These are phyloP conservation scores for Colinus virginianus DNA, from an alignment of 2,113 vertebrate genomes.

Conservation along the genomic window DNA sequence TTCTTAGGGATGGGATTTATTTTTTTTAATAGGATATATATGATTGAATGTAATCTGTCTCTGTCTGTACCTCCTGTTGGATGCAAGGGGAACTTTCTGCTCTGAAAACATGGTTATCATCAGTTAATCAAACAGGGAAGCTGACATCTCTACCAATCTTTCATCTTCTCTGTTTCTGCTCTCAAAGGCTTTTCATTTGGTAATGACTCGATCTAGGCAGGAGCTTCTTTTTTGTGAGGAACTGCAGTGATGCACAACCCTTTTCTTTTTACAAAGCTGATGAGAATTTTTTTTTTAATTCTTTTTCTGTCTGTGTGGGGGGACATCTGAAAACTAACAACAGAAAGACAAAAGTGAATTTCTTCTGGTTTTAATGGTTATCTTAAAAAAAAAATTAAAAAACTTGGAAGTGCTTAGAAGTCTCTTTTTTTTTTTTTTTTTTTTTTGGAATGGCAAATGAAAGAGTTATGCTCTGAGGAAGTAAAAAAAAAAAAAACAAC, in stretches of 20 bases:
- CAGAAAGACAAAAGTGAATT: background rate
- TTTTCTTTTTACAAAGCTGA: background rate
- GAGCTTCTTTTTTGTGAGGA: background rate
- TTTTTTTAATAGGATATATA: background rate
- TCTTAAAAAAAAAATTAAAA: background rate
- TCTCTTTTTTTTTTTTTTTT: constrained; percentile 5
- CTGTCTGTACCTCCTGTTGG: background rate
- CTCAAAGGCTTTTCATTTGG: background rate
- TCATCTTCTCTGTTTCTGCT: background rate
- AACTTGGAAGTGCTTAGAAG: background rate
- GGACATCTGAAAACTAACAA: background rate
- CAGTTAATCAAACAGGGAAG: background rate
- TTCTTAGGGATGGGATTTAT: background rate
- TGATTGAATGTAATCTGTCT: background rate
- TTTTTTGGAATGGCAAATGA: background rate
- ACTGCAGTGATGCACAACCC: background rate
- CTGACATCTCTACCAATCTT: background rate
- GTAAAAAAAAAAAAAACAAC: background rate
- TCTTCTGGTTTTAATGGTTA: background rate
- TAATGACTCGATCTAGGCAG: background rate
- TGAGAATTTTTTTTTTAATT: background rate
- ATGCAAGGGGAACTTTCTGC: background rate
- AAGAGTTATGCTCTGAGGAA: background rate
- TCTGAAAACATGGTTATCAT: background rate
- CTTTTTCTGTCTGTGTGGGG: background rate